phyloP scores from a whole-genome alignment of 1,140 invertebrate genomes.

The Potamilus streckersoni region DNA sequence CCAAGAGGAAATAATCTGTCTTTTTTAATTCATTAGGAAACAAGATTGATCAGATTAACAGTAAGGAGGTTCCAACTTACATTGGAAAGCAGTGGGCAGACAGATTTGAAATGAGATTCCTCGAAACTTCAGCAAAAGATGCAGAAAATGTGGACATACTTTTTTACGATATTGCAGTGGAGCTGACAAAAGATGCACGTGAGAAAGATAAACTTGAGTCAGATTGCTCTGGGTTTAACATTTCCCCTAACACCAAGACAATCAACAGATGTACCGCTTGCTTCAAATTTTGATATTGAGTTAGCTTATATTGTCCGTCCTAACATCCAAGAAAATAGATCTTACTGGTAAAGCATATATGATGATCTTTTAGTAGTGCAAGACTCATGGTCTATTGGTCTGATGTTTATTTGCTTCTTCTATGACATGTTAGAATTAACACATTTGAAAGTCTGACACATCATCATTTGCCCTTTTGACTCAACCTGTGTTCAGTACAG shows the following conservation, averaged over 20 bases:
- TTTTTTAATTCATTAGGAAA: slow-evolving; percentile 77
- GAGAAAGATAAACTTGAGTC: slow-evolving; percentile 49
- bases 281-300: slow-evolving; percentile 35
- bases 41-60: slow-evolving; percentile 94
- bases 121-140: slow-evolving; percentile 67
- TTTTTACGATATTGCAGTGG: slow-evolving; percentile 90
- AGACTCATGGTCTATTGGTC: too few relatives aligned
- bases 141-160: slow-evolving; percentile 71
- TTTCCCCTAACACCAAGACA: slow-evolving; percentile 32
- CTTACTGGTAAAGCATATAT: too few relatives aligned
- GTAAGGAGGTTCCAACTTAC: slow-evolving; percentile 89
- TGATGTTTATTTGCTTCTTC: too few relatives aligned
- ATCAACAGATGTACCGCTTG: slow-evolving; percentile 40
- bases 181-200: slow-evolving; percentile 60
- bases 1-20: background rate
- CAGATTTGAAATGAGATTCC: slow-evolving; percentile 89
- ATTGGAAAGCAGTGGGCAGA: slow-evolving; percentile 97
- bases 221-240: slow-evolving; percentile 30
- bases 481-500: too few relatives aligned
- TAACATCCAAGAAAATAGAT: too few relatives aligned
- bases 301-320: background rate
- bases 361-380: too few relatives aligned
- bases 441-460: too few relatives aligned
- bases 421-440: too few relatives aligned
- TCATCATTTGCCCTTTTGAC: too few relatives aligned